A percentile compares a stretch with the other conserved stretches of the same genome.
These are phyloP conservation scores for Lethocerus indicus DNA, from an alignment of 1,140 invertebrate genomes.

Conservation along the genomic window DNA sequence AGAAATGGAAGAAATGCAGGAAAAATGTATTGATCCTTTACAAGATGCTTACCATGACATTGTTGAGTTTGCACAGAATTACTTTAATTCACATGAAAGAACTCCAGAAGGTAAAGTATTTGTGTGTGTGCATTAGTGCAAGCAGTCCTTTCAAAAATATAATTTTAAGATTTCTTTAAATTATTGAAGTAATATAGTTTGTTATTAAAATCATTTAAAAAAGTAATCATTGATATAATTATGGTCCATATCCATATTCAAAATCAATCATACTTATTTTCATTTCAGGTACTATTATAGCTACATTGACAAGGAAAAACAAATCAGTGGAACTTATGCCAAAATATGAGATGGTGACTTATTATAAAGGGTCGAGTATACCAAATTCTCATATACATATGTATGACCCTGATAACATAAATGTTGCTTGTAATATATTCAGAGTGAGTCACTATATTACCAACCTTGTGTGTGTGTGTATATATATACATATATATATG, in stretches of 20 bases:
- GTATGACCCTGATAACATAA: slow-evolving; percentile 87
- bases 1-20: slow-evolving; percentile 40
- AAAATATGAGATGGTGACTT: slow-evolving; percentile 85
- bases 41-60: slow-evolving; percentile 54
- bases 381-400: slow-evolving; percentile 88
- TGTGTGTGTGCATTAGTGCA: background rate
- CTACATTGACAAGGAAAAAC: slow-evolving; percentile 65
- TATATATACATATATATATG: background rate
- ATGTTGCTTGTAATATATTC: slow-evolving; percentile 77
- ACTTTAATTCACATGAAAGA: slow-evolving; percentile 79
- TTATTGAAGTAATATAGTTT: too few species aligned
- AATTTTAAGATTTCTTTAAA: too few species aligned
- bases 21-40: slow-evolving; percentile 25
- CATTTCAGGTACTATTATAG: slow-evolving; percentile 54
- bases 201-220: too few species aligned
- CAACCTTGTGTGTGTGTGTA: background rate
- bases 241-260: background rate
- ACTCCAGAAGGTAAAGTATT: slow-evolving; percentile 44
- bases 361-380: slow-evolving; percentile 71
- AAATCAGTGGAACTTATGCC: slow-evolving; percentile 63
- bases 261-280: background rate
- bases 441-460: slow-evolving; percentile 41
- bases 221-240: background rate
- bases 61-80: slow-evolving; percentile 81
- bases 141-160: too few species aligned